A percentile compares a stretch with the other conserved stretches of the same genome.
phyloP scores from a whole-genome alignment of 2,888 invertebrate species.

The Metacarcinus magister region DNA sequence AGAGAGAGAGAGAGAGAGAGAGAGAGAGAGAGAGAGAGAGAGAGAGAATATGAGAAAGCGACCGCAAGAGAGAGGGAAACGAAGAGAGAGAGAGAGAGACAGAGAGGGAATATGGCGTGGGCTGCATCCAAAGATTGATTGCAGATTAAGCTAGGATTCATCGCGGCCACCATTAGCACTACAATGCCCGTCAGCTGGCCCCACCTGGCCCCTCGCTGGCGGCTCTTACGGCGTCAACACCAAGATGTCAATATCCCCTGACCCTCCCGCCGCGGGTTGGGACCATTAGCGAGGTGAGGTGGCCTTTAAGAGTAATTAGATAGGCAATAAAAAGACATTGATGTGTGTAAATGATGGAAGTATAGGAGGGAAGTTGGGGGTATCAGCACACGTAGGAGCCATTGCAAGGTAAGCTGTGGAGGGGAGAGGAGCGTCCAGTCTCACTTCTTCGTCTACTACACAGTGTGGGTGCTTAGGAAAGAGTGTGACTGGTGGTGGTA shows the following conservation, averaged over 20 bases:
- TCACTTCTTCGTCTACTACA: not conserved
- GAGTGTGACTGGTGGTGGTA: not conserved
- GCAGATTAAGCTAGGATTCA: conserved; percentile 77
- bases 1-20: not conserved
- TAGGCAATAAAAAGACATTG: conserved; percentile 78
- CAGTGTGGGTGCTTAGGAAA: not conserved
- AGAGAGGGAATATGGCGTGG: conserved; percentile 42
- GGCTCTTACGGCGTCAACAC: conserved; percentile 2
- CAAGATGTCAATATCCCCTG: conserved; percentile 57
- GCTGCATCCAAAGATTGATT: conserved; percentile 77
- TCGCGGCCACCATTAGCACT: conserved; percentile 71
- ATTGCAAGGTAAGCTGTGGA: conserved; percentile 73
- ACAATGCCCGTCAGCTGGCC: conserved; percentile 66
- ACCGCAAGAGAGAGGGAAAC: conserved; percentile 38
- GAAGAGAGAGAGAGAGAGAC: not conserved
- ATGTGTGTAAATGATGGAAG: conserved; percentile 77
- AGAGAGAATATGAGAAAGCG: conserved; percentile 62
- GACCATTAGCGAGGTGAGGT: conserved; percentile 72
- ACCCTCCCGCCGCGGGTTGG: conserved; percentile 55
- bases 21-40: conserved; percentile 60
- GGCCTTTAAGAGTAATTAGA: conserved; percentile 78
- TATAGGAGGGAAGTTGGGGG: conserved; percentile 74
- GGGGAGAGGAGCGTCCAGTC: conserved; percentile 60
- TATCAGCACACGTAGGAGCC: conserved; percentile 65
- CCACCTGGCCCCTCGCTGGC: conserved; percentile 54